Evolutionary conservation across 2,113 vertebrate species (phyloP).

Genomic region (Gobiocypris rarus): DNA sequence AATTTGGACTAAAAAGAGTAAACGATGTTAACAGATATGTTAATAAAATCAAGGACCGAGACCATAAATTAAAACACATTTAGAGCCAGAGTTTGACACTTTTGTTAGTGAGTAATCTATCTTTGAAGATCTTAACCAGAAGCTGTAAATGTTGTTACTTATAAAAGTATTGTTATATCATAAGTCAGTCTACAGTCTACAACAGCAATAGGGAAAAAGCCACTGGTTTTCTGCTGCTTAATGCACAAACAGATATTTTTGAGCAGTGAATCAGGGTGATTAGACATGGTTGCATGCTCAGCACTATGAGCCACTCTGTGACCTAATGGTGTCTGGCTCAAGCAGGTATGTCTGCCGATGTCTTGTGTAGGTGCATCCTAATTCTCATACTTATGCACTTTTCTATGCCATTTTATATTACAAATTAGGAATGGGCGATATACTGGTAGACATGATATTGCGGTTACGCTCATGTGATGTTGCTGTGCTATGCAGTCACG

Average conservation of each 20-base stretch:
- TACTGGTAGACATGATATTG: too few relatives aligned
- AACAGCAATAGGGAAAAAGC: neutral
- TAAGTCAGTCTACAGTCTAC: conserved; percentile 2
- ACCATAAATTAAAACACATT: conserved; percentile 4
- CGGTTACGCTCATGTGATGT: too few relatives aligned
- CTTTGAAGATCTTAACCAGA: neutral
- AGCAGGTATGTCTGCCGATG: neutral
- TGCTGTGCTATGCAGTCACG: too few relatives aligned
- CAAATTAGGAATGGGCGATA: too few relatives aligned
- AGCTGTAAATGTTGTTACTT: conserved; percentile 17
- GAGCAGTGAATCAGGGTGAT: neutral
- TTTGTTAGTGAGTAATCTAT: conserved; percentile 13
- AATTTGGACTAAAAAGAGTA: neutral
- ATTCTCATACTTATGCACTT: neutral
- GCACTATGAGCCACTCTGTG: neutral
- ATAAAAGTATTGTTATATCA: neutral
- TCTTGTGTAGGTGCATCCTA: too few relatives aligned
- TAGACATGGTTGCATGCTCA: conserved; percentile 29
- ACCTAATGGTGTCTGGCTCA: conserved; percentile 24
- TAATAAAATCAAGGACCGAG: neutral
- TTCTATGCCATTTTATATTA: neutral
- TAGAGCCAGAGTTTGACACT: neutral
- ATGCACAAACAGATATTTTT: conserved; percentile 33
- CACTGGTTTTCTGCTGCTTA: neutral
- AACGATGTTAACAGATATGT: conserved; percentile 27